These are phyloP conservation scores for Andrena hattorfiana DNA, from an alignment of 2,888 invertebrate genomes.

Conservation along the genomic window DNA sequence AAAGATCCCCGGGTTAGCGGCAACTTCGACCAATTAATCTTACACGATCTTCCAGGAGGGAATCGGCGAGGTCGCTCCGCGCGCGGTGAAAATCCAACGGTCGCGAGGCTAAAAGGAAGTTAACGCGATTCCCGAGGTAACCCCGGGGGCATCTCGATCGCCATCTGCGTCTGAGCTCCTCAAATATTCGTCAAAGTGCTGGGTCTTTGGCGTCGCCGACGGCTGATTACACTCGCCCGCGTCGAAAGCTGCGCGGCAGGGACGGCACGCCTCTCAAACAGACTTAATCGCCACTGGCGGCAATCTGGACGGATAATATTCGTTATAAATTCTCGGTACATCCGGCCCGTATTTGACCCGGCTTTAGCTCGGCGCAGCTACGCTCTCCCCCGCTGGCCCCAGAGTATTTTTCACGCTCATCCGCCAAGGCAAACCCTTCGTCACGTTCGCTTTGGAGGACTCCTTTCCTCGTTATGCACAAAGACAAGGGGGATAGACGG, in stretches of 20 bases:
- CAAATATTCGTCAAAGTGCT: slow-evolving; percentile 44
- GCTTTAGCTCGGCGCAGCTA: not conserved
- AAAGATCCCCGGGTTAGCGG: slow-evolving; percentile 1
- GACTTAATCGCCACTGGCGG: slow-evolving; percentile 35
- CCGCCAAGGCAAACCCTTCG: slow-evolving; percentile 54
- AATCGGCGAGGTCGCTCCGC: not conserved
- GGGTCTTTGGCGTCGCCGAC: not conserved
- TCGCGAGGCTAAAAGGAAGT: not conserved
- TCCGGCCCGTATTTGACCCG: slow-evolving; percentile 28
- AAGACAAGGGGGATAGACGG: slow-evolving; percentile 38
- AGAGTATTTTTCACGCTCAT: slow-evolving; percentile 35
- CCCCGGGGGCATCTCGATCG: not conserved
- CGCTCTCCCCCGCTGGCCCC: not conserved
- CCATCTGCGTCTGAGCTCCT: not conserved
- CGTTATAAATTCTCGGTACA: slow-evolving; percentile 46
- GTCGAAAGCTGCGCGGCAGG: not conserved
- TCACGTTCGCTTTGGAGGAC: slow-evolving; percentile 62
- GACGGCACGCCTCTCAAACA: slow-evolving; percentile 15
- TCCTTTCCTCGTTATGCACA: slow-evolving; percentile 68
- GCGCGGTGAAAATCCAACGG: not conserved
- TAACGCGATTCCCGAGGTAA: not conserved
- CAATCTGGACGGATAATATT: slow-evolving; percentile 30
- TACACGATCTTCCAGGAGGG: not conserved
- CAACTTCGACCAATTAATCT: slow-evolving; percentile 19
- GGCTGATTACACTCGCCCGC: slow-evolving; percentile 20